These are phyloP conservation scores for Poecilia wingei DNA, from an alignment of 2,797 vertebrate genomes.

Conservation along the genomic window DNA sequence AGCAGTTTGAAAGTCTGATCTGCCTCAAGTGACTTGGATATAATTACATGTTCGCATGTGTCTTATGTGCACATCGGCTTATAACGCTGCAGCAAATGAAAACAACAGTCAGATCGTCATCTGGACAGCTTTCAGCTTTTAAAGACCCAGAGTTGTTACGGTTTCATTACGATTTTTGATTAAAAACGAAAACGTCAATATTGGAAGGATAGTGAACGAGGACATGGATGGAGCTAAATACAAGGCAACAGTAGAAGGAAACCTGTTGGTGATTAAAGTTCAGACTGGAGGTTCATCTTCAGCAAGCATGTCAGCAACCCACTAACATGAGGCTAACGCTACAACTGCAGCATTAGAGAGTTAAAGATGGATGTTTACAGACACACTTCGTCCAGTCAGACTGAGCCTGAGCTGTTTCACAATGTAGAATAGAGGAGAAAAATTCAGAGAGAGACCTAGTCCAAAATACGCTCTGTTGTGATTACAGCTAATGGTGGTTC, in stretches of 20 bases:
- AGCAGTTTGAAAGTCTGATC: slow-evolving; percentile 59
- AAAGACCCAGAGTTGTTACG: slow-evolving; percentile 29
- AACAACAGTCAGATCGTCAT: slow-evolving; percentile 35
- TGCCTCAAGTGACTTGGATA: slow-evolving; percentile 31
- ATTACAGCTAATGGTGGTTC: neutral
- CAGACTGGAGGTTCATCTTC: neutral
- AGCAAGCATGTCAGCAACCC: neutral
- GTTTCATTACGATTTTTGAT: slow-evolving; percentile 43
- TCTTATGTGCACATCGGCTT: slow-evolving; percentile 31
- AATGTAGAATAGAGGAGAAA: neutral
- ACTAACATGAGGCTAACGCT: neutral
- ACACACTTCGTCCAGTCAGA: neutral
- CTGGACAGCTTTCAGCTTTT: slow-evolving; percentile 20
- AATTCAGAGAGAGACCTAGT: neutral
- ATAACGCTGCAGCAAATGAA: slow-evolving; percentile 30
- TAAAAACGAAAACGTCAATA: neutral
- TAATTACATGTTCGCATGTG: slow-evolving; percentile 45
- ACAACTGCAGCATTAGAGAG: neutral
- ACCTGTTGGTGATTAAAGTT: neutral
- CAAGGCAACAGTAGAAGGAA: neutral
- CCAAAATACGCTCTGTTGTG: neutral
- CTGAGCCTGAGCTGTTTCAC: neutral
- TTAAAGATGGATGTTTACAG: neutral
- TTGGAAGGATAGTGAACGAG: neutral
- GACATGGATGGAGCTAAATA: neutral